Evolutionary conservation across 2,113 vertebrate species (phyloP).

Genomic region (Cryptoleucopteryx plumbea): DNA sequence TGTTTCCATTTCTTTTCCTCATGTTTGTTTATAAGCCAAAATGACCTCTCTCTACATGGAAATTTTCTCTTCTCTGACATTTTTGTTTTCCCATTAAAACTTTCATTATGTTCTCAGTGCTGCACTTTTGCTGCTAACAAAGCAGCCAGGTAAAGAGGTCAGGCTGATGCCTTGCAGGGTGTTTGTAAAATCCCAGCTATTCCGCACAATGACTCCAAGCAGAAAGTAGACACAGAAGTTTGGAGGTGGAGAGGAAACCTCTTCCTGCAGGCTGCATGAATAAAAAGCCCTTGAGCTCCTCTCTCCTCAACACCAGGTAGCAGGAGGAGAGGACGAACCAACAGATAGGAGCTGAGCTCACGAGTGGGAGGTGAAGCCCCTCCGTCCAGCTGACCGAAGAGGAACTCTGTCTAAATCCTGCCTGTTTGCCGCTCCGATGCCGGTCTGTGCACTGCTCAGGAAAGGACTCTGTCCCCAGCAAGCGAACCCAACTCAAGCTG

Average conservation of each 20-base stretch:
- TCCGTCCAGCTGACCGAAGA: neutral
- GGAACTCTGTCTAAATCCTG: neutral
- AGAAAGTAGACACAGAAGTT: neutral
- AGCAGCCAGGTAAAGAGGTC: neutral
- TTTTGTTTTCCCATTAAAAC: neutral
- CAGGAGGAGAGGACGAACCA: neutral
- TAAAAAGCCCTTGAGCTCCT: neutral
- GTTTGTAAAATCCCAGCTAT: neutral
- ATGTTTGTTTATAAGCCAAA: neutral
- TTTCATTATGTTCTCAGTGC: neutral
- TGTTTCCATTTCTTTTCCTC: neutral
- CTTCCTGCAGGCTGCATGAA: neutral
- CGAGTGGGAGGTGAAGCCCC: neutral
- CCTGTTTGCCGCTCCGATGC: fast-evolving
- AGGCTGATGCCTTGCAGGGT: neutral
- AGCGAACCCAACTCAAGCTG: fast-evolving
- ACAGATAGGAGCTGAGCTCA: neutral
- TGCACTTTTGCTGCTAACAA: neutral
- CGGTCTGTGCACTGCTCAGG: neutral
- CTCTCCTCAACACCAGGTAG: neutral
- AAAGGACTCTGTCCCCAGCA: neutral
- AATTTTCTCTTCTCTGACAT: neutral
- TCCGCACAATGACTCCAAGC: neutral
- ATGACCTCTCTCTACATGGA: neutral
- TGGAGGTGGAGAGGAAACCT: neutral